Base-by-base conservation (phyloP, 2,888 invertebrate species). In the Pachliopta kotzebuea region DNA sequence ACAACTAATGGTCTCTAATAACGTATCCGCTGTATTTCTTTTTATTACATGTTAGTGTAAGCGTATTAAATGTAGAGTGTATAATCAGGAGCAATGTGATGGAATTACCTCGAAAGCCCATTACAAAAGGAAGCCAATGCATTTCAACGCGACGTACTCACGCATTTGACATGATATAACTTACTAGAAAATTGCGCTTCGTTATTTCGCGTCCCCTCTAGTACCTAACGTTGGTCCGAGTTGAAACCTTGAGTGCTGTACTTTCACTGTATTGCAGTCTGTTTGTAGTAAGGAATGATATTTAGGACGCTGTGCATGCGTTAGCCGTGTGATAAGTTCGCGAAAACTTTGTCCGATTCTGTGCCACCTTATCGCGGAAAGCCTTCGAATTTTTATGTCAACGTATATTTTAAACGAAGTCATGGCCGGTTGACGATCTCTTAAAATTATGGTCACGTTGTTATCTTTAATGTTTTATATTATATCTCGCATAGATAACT, bases 361-460 rank as follows among this genome's bases (percentile, higher is more conserved):
- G 80, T 85, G 85, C 82, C 86, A 83, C 70, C 79, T 87, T 90
- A 89, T 90, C 89, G 75, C 76, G 70, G 73, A 83, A 81, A 87
- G 84, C 88, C 88, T 87, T 87, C 82, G 76, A 74, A 72, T 74
- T 78, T 79, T 84, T 84, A 79, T 76, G 75, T 71, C 72, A 74
- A 76, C 76, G 76, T 76, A 71, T 79, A 76, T 75, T 74, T 80
- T 78, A 87, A 88, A 87, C 81, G 81, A 80, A 89, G 90, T 90
- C 90, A 90, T 68, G 90, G 90, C 74, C 88, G 90, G 88, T 86
- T 88, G 83, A 85, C 86, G 90, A 90, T 89, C 90, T 89, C 88
- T 77, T 85, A 86, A 85, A 84, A 88, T 86, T 85, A 86, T 87
- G 85, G 86, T 83, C 88, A 82, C 73, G 20, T 72, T 72, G 75